Percentiles rank a stretch among this genome's conserved stretches.
Evolutionary conservation across 2,888 invertebrate genomes (phyloP).

Genomic region (Eudiplozoon nipponicum): DNA sequence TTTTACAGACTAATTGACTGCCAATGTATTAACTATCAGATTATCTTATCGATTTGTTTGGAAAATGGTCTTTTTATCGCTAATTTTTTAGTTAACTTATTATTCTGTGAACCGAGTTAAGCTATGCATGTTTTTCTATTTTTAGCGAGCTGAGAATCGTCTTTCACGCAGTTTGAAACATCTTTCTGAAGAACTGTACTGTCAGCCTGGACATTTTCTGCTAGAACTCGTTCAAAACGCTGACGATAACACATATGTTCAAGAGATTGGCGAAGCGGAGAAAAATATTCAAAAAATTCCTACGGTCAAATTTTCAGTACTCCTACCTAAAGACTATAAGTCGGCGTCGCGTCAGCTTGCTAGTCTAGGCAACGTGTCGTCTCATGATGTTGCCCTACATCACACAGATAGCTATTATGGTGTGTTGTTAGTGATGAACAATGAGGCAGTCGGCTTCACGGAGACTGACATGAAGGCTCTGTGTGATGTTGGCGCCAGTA

Average conservation of each 20-base stretch:
- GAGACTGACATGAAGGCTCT: constrained; percentile 23
- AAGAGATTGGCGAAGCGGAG: constrained; percentile 17
- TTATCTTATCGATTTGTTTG: too few species aligned
- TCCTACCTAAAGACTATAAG: not conserved
- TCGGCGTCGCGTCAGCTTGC: too few species aligned
- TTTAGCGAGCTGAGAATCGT: too few species aligned
- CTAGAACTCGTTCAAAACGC: constrained; percentile 27
- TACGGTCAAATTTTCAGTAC: not conserved
- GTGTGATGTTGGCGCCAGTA: constrained; percentile 27
- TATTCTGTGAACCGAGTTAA: too few species aligned
- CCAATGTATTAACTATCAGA: too few species aligned
- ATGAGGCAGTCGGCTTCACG: constrained; percentile 25
- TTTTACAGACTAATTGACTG: too few species aligned
- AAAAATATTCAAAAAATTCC: not conserved
- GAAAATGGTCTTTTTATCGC: too few species aligned
- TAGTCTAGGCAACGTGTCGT: too few species aligned
- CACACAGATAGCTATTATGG: not conserved
- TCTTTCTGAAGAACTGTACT: constrained; percentile 20
- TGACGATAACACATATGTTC: constrained; percentile 26
- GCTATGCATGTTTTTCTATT: too few species aligned
- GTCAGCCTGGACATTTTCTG: constrained; percentile 26
- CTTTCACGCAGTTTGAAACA: constrained; percentile 15
- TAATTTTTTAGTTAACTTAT: too few species aligned
- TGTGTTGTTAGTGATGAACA: constrained; percentile 21
- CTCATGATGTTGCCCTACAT: not conserved